Evolutionary conservation across 2,113 vertebrate species (phyloP).

Genomic region (Lamprotornis superbus): DNA sequence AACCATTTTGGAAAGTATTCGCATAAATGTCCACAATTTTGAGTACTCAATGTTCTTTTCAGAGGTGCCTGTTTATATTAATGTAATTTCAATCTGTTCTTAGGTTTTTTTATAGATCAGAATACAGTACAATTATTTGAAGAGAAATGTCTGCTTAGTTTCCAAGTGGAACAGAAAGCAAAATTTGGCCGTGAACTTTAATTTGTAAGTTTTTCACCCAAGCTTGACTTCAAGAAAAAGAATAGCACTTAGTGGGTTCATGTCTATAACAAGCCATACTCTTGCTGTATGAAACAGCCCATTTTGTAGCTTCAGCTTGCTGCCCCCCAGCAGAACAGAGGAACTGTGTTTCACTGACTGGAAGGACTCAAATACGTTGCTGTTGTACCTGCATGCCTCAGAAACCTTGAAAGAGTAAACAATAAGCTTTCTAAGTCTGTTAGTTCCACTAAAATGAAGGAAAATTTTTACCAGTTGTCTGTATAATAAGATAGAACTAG

Average conservation of each 20-base stretch:
- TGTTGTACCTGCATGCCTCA: background rate
- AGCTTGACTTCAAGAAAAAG: background rate
- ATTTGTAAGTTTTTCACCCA: background rate
- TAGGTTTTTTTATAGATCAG: background rate
- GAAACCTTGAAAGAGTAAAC: background rate
- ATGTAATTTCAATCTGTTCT: slow-evolving; percentile 25
- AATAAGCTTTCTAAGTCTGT: background rate
- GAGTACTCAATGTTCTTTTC: slow-evolving; percentile 3
- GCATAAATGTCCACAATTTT: background rate
- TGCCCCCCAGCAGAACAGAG: background rate
- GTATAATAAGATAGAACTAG: background rate
- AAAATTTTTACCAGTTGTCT: background rate
- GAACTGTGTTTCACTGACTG: background rate
- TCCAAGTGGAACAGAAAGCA: background rate
- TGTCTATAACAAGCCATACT: background rate
- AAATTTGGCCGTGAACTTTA: background rate
- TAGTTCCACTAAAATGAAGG: background rate
- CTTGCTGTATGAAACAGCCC: background rate
- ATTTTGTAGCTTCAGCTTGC: background rate
- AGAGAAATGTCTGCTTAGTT: background rate
- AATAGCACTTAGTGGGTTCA: background rate
- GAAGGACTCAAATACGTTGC: background rate
- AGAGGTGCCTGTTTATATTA: slow-evolving; percentile 23
- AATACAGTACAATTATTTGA: slow-evolving; percentile 13
- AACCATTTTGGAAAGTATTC: background rate